A percentile compares a stretch with the other conserved stretches of the same genome.
These are phyloP conservation scores for Cremastinae sp. DNA, from an alignment of 2,888 invertebrate genomes.

Conservation along the genomic window DNA sequence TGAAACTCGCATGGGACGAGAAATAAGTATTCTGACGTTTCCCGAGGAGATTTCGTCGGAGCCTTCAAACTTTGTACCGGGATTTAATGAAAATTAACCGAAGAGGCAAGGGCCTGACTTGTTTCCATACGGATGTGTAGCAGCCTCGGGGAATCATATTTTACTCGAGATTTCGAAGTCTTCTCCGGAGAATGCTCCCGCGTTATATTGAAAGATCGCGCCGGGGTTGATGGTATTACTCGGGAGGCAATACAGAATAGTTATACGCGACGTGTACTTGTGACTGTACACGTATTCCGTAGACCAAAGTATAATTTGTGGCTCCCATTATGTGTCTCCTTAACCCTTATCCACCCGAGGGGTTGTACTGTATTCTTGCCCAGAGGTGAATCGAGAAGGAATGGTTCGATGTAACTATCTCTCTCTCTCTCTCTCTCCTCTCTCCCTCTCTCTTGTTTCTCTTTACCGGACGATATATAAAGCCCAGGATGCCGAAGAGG, in stretches of 20 bases:
- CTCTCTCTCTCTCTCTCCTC: slow-evolving; percentile 1
- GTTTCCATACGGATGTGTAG: not conserved
- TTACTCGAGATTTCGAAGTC: slow-evolving; percentile 43
- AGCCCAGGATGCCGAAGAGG: slow-evolving; percentile 17
- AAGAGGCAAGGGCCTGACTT: not conserved
- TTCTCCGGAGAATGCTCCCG: slow-evolving; percentile 21
- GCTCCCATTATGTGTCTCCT: slow-evolving; percentile 63
- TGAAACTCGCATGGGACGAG: not conserved
- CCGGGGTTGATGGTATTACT: not conserved
- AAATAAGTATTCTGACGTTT: not conserved
- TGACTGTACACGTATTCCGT: slow-evolving; percentile 51
- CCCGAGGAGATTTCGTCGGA: not conserved
- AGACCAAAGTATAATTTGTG: slow-evolving; percentile 64
- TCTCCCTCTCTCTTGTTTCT: not conserved
- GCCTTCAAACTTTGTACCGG: too few species aligned
- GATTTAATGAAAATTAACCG: too few species aligned
- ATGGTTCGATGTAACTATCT: slow-evolving; percentile 61
- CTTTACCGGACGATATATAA: slow-evolving; percentile 54
- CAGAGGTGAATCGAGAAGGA: slow-evolving; percentile 26
- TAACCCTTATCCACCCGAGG: slow-evolving; percentile 60
- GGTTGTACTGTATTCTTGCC: slow-evolving; percentile 44
- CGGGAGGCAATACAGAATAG: slow-evolving; percentile 35
- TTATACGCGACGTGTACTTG: slow-evolving; percentile 53
- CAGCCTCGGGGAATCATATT: slow-evolving; percentile 12
- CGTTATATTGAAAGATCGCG: slow-evolving; percentile 1